Conservation (phyloP, 2,888 invertebrate species). For the Fragum sueziense region DNA sequence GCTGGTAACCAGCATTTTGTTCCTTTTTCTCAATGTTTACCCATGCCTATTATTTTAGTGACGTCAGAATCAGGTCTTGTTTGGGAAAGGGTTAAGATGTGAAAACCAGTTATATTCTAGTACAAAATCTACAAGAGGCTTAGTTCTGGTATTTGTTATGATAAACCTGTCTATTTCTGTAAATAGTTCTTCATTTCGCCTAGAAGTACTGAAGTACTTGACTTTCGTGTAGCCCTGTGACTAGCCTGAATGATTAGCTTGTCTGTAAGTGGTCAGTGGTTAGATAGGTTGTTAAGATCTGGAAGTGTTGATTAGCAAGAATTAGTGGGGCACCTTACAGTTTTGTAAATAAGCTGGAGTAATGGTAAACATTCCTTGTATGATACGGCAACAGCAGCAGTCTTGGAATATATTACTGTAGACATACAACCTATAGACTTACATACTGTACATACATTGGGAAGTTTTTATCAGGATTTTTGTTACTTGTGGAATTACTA, state of each 20-base stretch:
- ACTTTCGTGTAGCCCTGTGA: not conserved
- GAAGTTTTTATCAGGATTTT: not conserved
- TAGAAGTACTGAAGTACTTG: not conserved
- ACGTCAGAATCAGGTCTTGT: no score
- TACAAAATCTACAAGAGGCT: not conserved
- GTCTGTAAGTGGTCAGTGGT: not conserved
- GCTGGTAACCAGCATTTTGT: no score
- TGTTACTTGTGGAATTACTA: not conserved
- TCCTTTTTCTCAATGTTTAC: no score
- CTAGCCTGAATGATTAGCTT: not conserved
- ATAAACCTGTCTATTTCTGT: not conserved
- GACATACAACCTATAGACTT: no score
- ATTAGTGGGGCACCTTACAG: slow-evolving; percentile 21
- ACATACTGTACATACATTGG: not conserved
- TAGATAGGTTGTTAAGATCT: not conserved
- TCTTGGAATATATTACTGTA: not conserved
- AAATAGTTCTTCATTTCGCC: not conserved
- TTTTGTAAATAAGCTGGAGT: slow-evolving; percentile 17
- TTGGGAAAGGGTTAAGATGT: no score
- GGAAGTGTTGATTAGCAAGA: slow-evolving; percentile 6
- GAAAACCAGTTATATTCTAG: no score
- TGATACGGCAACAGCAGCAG: slow-evolving; percentile 1
- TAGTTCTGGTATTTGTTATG: not conserved
- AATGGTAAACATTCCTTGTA: slow-evolving; percentile 14
- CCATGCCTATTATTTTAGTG: no score